Percentiles rank a stretch among this genome's conserved stretches.
Evolutionary conservation across 2,797 vertebrate genomes (phyloP).

Genomic region (Anniella stebbinsi): DNA sequence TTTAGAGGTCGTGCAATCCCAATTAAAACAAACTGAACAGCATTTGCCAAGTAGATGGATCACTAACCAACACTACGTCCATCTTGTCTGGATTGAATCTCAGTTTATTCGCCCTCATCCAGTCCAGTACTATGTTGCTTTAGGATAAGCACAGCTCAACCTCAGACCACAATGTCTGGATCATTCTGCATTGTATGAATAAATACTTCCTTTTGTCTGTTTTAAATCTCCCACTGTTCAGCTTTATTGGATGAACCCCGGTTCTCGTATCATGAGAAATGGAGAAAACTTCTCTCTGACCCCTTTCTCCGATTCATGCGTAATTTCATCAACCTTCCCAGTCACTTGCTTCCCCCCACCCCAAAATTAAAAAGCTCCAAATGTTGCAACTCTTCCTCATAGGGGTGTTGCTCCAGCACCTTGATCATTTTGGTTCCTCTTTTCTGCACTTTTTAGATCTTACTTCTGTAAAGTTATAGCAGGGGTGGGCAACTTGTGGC

Average conservation of each 20-base stretch:
- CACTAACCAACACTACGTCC: too few species aligned
- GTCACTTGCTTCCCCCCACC: not conserved
- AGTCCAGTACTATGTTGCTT: too few species aligned
- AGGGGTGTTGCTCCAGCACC: not conserved
- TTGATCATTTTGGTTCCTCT: not conserved
- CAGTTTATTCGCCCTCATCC: too few species aligned
- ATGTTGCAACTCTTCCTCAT: not conserved
- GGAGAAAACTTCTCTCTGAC: not conserved
- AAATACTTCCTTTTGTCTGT: not conserved
- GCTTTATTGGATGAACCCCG: not conserved
- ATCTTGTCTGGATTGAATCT: too few species aligned
- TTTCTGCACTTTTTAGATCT: not conserved
- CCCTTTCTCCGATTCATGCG: not conserved
- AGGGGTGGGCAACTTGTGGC: not conserved
- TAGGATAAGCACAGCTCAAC: too few species aligned
- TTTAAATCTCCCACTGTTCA: too few species aligned
- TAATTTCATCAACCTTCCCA: not conserved
- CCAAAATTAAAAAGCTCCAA: not conserved
- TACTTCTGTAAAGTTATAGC: not conserved
- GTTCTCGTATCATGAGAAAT: not conserved
- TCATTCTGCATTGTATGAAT: not conserved
- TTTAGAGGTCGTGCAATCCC: too few species aligned
- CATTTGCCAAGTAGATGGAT: too few species aligned
- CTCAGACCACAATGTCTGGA: too few species aligned
- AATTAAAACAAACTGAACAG: too few species aligned